These are phyloP conservation scores for Artibeus lituratus DNA, from an alignment of 2,797 vertebrate genomes.

Conservation along the genomic window DNA sequence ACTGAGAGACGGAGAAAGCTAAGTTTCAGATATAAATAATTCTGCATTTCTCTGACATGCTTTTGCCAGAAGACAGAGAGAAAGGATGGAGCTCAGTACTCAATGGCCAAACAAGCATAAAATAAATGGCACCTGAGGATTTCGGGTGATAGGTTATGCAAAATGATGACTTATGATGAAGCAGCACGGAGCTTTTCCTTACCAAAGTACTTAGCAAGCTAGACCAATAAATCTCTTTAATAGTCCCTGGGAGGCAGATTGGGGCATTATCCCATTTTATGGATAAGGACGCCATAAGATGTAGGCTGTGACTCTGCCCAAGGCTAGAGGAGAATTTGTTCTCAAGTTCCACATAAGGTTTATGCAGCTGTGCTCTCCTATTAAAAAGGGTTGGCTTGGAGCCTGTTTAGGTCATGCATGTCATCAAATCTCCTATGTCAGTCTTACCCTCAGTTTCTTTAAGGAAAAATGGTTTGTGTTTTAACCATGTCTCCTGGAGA, in stretches of 20 bases:
- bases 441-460: neutral
- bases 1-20: neutral
- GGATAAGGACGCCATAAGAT: slow-evolving; percentile 44
- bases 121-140: neutral
- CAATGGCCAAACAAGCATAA: neutral
- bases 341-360: neutral
- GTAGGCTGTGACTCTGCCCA: slow-evolving; percentile 3
- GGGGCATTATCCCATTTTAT: slow-evolving; percentile 58
- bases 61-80: neutral
- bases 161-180: neutral
- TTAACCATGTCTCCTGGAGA: neutral
- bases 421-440: neutral
- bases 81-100: neutral
- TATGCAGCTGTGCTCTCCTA: neutral
- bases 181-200: neutral
- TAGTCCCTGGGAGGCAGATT: slow-evolving; percentile 29
- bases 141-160: neutral
- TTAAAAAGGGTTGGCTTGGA: neutral
- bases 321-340: neutral
- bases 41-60: neutral
- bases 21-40: slow-evolving; percentile 32
- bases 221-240: slow-evolving; percentile 36
- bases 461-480: slow-evolving; percentile 32
- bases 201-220: neutral
- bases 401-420: neutral